A percentile compares a stretch with the other conserved stretches of the same genome.
Conservation (phyloP, 1,140 invertebrate genomes). For the Yoshiicerus persimilis region DNA sequence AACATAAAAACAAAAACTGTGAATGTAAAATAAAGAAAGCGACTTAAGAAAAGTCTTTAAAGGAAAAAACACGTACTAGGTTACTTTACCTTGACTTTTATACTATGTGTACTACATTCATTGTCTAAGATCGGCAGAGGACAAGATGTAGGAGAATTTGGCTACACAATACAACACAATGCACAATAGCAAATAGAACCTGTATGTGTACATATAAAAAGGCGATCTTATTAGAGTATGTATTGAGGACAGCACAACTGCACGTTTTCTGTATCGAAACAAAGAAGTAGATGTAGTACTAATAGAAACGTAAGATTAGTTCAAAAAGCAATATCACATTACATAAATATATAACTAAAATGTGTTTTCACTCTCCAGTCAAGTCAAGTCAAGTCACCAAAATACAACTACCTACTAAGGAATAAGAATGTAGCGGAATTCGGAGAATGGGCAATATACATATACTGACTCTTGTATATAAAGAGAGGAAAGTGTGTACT, state of each 20-base stretch:
- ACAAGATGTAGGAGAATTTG: not conserved
- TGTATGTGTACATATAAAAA: not conserved
- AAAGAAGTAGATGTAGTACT: not conserved
- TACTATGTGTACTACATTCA: not conserved
- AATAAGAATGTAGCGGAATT: not conserved
- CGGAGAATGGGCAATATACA: not conserved
- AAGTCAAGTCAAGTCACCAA: not conserved
- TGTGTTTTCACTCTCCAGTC: not conserved
- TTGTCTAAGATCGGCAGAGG: not conserved
- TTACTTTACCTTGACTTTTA: not conserved
- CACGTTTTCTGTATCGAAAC: not conserved
- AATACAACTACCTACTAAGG: not conserved
- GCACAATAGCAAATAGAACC: not conserved
- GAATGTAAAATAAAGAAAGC: not conserved
- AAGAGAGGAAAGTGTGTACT: not conserved
- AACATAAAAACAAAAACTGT: conserved; percentile 8
- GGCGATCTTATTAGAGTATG: not conserved
- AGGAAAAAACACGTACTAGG: not conserved
- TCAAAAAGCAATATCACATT: conserved; percentile 5
- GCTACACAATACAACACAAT: not conserved
- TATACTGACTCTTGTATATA: too few relatives aligned
- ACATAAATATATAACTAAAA: conserved; percentile 3
- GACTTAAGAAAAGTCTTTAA: not conserved
- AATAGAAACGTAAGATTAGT: not conserved
- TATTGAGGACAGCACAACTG: not conserved